These are phyloP conservation scores for Trissolcus japonicus DNA, from an alignment of 2,888 invertebrate species.

Conservation along the genomic window DNA sequence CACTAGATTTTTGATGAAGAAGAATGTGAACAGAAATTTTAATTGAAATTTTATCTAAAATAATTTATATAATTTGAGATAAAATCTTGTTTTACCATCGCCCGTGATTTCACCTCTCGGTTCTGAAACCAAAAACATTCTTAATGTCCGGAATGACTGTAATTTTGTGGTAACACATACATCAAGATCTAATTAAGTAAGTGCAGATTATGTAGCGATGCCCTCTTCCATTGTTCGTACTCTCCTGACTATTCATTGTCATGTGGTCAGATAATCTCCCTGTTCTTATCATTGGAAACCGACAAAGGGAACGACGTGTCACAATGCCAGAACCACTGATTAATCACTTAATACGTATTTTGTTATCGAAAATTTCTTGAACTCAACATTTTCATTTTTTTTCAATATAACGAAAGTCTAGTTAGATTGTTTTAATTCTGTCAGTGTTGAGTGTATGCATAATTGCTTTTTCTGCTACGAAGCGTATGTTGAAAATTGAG, in stretches of 20 bases:
- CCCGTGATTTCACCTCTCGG: no score
- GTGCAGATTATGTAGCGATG: slow-evolving; percentile 39
- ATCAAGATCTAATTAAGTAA: slow-evolving; percentile 45
- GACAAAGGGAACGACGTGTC: slow-evolving; percentile 3
- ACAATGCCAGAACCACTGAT: slow-evolving; percentile 17
- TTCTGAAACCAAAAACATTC: no score
- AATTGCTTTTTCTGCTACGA: not conserved
- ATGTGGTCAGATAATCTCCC: slow-evolving; percentile 45
- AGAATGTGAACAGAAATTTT: no score
- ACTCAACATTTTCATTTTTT: not conserved
- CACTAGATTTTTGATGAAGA: no score
- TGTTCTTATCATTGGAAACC: slow-evolving; percentile 45
- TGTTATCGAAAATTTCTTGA: no score
- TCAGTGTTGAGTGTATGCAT: not conserved
- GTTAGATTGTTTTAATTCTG: not conserved
- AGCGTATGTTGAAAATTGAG: not conserved
- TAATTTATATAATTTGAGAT: no score
- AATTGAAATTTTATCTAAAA: no score
- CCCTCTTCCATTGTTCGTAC: slow-evolving; percentile 39
- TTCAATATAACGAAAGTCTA: not conserved
- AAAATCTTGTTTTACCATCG: no score
- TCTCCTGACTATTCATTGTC: slow-evolving; percentile 41
- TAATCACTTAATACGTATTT: not conserved
- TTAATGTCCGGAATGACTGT: slow-evolving; percentile 1
- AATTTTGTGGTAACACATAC: slow-evolving; percentile 28